Base-by-base conservation (phyloP, 2,888 invertebrate species). In the Ashinkailepas kermadecensis region DNA sequence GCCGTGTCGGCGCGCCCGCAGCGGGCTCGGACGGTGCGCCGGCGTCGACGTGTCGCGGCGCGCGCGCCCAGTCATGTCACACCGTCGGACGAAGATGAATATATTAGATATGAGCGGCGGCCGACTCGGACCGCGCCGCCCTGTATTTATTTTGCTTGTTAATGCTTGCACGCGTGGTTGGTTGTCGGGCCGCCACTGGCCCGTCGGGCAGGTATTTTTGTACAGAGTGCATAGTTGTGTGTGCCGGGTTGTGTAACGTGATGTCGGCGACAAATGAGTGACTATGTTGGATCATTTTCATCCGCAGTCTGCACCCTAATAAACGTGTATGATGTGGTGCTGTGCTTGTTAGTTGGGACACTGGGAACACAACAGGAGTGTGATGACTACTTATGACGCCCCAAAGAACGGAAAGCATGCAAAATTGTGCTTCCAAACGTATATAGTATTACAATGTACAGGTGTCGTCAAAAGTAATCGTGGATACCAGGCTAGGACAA, bases 221-320 rank as follows among this genome's bases (percentile, higher is more conserved):
- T 67, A 67, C 10, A 67, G 25, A 67, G 25, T 67, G 67, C 67
- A 67, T 67, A 67, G 25, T 39, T 39, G 39, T 39, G 39, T 39
- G 67, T 13, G 67, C n/a, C 10, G 67, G 25, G 67, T 9, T 13
- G 67, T 9, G 67, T 13, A n/a, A 25, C 13, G 67, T 25, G 67
- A 67, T 67, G 25, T 25, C 25, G 25, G 67, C 25, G 25, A 67
- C 67, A 67, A 67, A 67, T 25, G 67, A 67, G 25, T 67, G 67
- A 67, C 39, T 65, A n/a, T 67, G 67, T 67, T 67, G 25, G 25
- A 67, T 67, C 67, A 67, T 67, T 23, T 67, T 67, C 67, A 67
- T 67, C 67, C 25, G 25, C 67, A 67, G n/a, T 67, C 67, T 13
- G 67, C 67, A 67, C 67, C 67, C 67, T n/a, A 67, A 67, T 67